Evolutionary conservation across 2,888 invertebrate genomes (phyloP), one percentile per base, ranked within the genome.

Genomic region (Ochlodes sylvanus): DNA sequence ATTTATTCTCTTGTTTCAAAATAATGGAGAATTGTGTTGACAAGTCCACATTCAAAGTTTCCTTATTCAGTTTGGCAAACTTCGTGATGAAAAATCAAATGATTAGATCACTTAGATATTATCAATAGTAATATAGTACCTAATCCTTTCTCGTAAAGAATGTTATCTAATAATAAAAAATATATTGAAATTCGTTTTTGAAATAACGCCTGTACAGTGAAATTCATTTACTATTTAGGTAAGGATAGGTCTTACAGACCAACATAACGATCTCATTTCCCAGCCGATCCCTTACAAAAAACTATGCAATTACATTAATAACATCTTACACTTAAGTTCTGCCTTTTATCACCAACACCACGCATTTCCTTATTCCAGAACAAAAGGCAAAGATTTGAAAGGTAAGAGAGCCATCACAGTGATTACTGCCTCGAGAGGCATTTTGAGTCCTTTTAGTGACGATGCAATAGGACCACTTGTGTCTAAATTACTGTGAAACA

Each of bases 351-450:
- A 17, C 57, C 62, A 38, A 38, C 38, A 68, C 62, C 55, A 34
- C 63, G 60, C 50, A 54, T 64, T 68, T 67, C 63, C 66, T 71
- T 69, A 68, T 32, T 58, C 47, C n/a, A 42, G 14, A 65, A 66
- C 66, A 66, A 66, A 66, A 65, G 65, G 58, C 38, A 65, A 65
- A 60, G 66, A 60, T 66, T 66, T 66, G 42, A 60, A 66, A 66
- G 54, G 60, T 66, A 66, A 52, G 66, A 54, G 66, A 61, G 60
- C 54, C 54, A 60, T 61, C 66, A 60, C 27, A 54, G 60, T 60
- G 54, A 66, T 66, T 66, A 60, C 60, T 19, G 60, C 52, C 54
- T 66, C 44, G 19, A 66, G 66, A 60, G 60, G 54, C 66, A 21
- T 54, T 66, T 65, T 57, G 47, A 65, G 52, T 52, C 54, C 60